phyloP scores from a whole-genome alignment of 2,888 invertebrate genomes.

The Temnothorax unifasciatus region DNA sequence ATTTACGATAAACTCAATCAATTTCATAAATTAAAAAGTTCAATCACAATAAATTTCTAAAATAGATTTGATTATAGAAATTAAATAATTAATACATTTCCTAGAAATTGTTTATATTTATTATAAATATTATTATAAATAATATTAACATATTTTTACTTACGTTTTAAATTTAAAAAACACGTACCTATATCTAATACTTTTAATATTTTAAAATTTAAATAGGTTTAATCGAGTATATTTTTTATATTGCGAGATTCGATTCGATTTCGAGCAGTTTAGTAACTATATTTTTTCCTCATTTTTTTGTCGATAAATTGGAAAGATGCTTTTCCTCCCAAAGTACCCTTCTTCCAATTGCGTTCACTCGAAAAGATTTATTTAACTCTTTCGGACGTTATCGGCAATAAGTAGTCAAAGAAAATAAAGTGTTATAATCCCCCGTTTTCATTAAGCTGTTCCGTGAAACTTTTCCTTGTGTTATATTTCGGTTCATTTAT shows the following conservation, averaged over 20 bases:
- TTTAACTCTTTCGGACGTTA: slow-evolving; percentile 23
- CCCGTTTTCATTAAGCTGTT: not conserved
- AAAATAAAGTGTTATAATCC: not conserved
- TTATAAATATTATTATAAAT: not conserved
- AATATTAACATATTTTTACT: slow-evolving; percentile 1
- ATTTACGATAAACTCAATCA: not conserved
- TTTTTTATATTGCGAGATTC: not conserved
- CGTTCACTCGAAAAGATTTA: slow-evolving; percentile 28
- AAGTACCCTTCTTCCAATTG: slow-evolving; percentile 9
- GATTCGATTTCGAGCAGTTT: not conserved
- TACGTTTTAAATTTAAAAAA: not conserved
- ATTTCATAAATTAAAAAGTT: not conserved
- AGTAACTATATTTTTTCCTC: not conserved
- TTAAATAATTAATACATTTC: slow-evolving; percentile 1
- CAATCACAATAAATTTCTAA: not conserved
- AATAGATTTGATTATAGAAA: not conserved
- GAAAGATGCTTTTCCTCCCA: not conserved
- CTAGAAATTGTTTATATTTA: not conserved
- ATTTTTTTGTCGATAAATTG: slow-evolving; percentile 22
- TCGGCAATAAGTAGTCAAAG: slow-evolving; percentile 6
- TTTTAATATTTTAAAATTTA: slow-evolving; percentile 22
- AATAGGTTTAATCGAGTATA: not conserved
- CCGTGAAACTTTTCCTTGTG: not conserved
- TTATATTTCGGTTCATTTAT: slow-evolving; percentile 14
- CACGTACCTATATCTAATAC: not conserved